Percentiles rank a stretch among this genome's conserved stretches.
Conservation (phyloP, 2,888 invertebrate species). For the Apantesis nais region DNA sequence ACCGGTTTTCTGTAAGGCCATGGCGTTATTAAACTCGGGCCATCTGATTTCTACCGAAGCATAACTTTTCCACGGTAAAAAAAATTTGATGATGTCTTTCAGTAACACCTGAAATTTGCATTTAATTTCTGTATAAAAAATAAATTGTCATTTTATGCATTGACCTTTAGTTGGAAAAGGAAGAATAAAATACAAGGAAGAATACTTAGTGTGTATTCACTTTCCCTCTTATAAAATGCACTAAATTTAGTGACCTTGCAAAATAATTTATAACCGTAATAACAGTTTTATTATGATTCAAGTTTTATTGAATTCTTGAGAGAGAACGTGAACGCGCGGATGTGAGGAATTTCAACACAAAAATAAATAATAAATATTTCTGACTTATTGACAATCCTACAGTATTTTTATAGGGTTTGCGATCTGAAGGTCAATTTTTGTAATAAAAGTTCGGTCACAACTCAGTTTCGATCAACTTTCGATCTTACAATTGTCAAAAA, state of each 20-base stretch:
- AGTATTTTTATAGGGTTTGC: neutral
- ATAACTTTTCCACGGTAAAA: too few relatives aligned
- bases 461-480: too few relatives aligned
- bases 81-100: too few relatives aligned
- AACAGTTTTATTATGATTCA: neutral
- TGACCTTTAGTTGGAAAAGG: neutral
- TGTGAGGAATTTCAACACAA: neutral
- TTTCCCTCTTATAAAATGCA: neutral
- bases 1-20: too few relatives aligned
- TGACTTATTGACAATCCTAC: neutral
- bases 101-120: too few relatives aligned
- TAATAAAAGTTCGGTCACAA: too few relatives aligned
- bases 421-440: too few relatives aligned
- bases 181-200: neutral
- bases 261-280: neutral
- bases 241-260: neutral
- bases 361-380: neutral
- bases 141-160: neutral
- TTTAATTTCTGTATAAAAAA: neutral
- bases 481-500: too few relatives aligned
- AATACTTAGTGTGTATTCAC: neutral
- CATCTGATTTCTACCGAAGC: too few relatives aligned
- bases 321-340: neutral
- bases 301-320: neutral
- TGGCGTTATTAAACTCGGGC: too few relatives aligned